Conservation (phyloP, 2,797 vertebrate species). For the Acestrorhynchus altus region DNA sequence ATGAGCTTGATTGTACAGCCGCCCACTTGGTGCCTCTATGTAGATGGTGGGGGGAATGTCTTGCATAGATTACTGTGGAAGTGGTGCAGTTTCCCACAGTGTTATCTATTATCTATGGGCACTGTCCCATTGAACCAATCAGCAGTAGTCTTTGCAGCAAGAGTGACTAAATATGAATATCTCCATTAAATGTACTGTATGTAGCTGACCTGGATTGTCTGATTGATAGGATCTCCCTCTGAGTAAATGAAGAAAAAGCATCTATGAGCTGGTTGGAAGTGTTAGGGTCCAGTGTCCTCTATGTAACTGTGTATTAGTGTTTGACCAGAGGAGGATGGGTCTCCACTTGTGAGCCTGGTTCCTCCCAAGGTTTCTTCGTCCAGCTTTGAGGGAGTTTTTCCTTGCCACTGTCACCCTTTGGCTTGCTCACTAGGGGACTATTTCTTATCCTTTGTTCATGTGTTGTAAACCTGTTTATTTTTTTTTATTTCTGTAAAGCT, state of each 20-base stretch:
- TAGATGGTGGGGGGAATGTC: conserved; percentile 47
- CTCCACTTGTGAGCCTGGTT: no score
- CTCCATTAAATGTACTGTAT: neutral
- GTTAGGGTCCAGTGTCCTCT: conserved; percentile 64
- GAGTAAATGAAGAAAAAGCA: conserved; percentile 70
- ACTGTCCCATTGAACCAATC: conserved; percentile 59
- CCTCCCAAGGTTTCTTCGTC: no score
- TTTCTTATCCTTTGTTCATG: no score
- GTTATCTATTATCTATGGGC: conserved; percentile 64
- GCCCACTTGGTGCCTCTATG: conserved; percentile 66
- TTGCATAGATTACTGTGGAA: conserved; percentile 69
- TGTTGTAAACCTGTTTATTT: no score
- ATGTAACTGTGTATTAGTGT: no score
- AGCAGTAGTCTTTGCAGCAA: conserved; percentile 33
- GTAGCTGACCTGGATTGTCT: conserved; percentile 70
- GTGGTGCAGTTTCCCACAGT: conserved; percentile 69
- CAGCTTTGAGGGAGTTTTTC: no score
- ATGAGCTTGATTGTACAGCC: conserved; percentile 52
- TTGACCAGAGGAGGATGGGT: no score
- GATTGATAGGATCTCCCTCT: conserved; percentile 63
- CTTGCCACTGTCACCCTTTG: no score
- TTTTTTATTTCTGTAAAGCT: no score
- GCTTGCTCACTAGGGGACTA: no score
- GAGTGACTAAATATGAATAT: no score
- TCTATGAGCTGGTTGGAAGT: conserved; percentile 68